Conservation (phyloP, 2,797 vertebrate genomes). For the Parotocinclus haroldoi region DNA sequence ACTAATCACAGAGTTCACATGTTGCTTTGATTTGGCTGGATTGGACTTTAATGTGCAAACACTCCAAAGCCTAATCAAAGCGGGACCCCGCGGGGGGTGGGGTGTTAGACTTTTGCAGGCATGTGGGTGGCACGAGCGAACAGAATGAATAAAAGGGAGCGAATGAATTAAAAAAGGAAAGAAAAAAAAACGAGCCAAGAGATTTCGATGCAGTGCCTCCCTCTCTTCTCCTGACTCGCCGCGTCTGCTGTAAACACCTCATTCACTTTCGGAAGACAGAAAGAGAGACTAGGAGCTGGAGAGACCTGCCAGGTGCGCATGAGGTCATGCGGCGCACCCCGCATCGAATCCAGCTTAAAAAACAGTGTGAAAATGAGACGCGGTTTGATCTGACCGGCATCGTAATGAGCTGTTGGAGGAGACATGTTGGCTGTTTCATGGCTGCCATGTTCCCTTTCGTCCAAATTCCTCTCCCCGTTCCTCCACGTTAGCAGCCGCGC, state of each 20-base stretch:
- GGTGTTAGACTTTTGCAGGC: constrained; percentile 50
- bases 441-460: constrained; percentile 12
- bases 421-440: constrained; percentile 59
- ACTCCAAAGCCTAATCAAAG: constrained; percentile 66
- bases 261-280: background rate
- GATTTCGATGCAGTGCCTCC: background rate
- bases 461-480: background rate
- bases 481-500: constrained; percentile 7
- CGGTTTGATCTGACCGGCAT: background rate
- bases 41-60: constrained; percentile 64
- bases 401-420: constrained; percentile 61
- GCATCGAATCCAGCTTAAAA: constrained; percentile 23
- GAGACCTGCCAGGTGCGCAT: constrained; percentile 38
- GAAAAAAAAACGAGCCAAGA: background rate
- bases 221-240: background rate
- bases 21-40: constrained; percentile 70
- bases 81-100: constrained; percentile 48
- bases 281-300: constrained; percentile 15
- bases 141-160: background rate
- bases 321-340: constrained; percentile 26
- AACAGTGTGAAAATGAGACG: constrained; percentile 13
- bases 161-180: background rate
- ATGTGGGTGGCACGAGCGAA: constrained; percentile 28
- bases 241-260: constrained; percentile 19
- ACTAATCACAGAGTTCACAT: constrained; percentile 72